Evolutionary conservation across 2,113 vertebrate species (phyloP), one percentile per base, ranked within the genome.

Genomic region (Pomatorhinus ruficollis): DNA sequence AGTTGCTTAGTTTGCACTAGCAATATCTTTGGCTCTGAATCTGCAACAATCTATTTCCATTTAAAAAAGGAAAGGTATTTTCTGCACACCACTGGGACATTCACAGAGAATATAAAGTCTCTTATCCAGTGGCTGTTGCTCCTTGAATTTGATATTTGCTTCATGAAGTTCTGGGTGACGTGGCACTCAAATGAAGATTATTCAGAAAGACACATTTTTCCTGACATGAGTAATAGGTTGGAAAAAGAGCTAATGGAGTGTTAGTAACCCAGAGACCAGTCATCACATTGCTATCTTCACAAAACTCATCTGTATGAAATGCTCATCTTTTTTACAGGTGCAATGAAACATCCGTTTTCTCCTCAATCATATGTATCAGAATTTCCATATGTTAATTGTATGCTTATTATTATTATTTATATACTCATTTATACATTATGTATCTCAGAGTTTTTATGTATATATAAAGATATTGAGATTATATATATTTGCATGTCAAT

Each of bases 141-240:
- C 37, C 64, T 88, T 53, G 49, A 19, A 33, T 88, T 65, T 33
- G 17, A 15, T 71, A 79, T 52, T 68, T 91, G 37, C 35, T 44
- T 84, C 5, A 10, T 84, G 66, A 83, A 83, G 65, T 23, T 65
- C 39, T 87, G 39, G 47, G 40, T 64, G 66, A 59, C 37, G 50
- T 23, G n/a, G 69, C 16, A 75, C 17, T 42, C 75, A 88, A 31
- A 70, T 60, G 37, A 72, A 90, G 31, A 30, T 81, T 86, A 81
- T 75, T 87, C 45, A 88, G 78, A 97, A 95, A 93, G 71, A 76
- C 45, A 53, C 13, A 17, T 96, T 96, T 95, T 81, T 90, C 65
- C 68, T 91, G 28, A 54, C 57, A 21, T 93, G 82, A 87, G 42
- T 81, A 95, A 93, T 56, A 75, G 56, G 15, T 44, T 90, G 80